Evolutionary conservation across 1,140 invertebrate species (phyloP), one percentile per base, ranked within the genome.

Genomic region (Achroia grisella): DNA sequence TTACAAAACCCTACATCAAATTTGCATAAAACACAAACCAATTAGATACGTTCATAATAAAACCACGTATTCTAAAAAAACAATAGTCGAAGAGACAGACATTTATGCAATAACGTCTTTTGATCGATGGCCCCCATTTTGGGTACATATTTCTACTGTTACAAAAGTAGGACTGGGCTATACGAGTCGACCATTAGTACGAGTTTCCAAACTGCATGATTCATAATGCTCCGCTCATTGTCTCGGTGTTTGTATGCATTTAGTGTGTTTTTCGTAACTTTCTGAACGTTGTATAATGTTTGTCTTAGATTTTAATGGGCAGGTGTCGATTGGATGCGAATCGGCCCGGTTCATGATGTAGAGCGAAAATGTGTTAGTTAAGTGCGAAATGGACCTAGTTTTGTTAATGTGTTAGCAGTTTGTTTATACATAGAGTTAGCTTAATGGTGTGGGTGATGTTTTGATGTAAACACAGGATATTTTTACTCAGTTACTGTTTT

Each of bases 181-280:
- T n/a, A n/a, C n/a, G n/a, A n/a, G n/a, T n/a, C 17, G 6, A 23
- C 48, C 40, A 71, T 69, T 68, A 72, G 60, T 39, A 29, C 55
- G 35, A 47, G 50, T 76, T 74, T 64, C 64, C 53, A 71, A 72
- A 72, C 55, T 49, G 41, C 56, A 61, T 76, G 72, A 79, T 63
- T 76, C 69, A 74, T 62, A 17, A 56, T 49, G 44, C 32, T 52
- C 50, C 53, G 53, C 48, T 71, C 62, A 69, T 73, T 71, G 68
- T 71, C 59, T 68, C 36, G 35, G 33, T 35, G 39, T 51, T 48
- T 35, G 33, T 10, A 35, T 23, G 12, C 29, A 15, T 17, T 40
- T 39, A 12, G 33, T 35, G 12, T 36, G 10, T 48, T 62, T 66
- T 67, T 68, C 62, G 65, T 63, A 74, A 74, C 58, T 52, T 52